phyloP scores from a whole-genome alignment of 2,113 vertebrate genomes.

The Plecotus auritus region DNA sequence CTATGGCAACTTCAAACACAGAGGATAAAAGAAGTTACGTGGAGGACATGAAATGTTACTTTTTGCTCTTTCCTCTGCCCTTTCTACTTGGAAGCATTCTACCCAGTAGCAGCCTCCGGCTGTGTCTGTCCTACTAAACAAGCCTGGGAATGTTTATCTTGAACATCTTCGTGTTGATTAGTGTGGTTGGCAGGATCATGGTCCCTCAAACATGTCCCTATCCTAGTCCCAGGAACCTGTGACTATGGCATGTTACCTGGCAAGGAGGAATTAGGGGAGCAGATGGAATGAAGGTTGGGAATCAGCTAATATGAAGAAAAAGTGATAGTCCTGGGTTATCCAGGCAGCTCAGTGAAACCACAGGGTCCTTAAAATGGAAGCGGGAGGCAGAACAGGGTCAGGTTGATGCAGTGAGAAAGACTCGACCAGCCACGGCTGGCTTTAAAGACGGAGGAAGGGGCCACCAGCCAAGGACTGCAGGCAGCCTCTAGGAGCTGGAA shows the following conservation, averaged over 20 bases:
- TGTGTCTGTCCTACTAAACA: neutral
- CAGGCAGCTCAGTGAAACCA: neutral
- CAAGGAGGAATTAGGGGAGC: neutral
- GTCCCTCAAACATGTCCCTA: neutral
- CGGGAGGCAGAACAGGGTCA: neutral
- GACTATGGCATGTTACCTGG: neutral
- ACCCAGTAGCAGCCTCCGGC: neutral
- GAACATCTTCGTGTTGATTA: neutral
- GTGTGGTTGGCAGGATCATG: neutral
- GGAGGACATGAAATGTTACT: neutral
- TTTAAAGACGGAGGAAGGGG: neutral
- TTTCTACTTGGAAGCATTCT: neutral
- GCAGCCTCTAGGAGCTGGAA: neutral
- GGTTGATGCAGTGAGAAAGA: neutral
- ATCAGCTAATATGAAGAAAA: neutral
- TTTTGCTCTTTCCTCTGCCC: neutral
- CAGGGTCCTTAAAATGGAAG: neutral
- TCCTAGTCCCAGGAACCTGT: neutral
- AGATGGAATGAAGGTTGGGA: neutral
- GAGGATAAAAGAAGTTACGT: neutral
- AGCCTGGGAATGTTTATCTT: neutral
- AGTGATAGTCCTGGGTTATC: neutral
- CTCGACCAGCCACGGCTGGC: neutral
- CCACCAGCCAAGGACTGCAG: neutral
- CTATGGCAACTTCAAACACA: conserved; percentile 12